Evolutionary conservation across 2,888 invertebrate genomes (phyloP), one percentile per base, ranked within the genome.

Genomic region (Congeria kusceri): DNA sequence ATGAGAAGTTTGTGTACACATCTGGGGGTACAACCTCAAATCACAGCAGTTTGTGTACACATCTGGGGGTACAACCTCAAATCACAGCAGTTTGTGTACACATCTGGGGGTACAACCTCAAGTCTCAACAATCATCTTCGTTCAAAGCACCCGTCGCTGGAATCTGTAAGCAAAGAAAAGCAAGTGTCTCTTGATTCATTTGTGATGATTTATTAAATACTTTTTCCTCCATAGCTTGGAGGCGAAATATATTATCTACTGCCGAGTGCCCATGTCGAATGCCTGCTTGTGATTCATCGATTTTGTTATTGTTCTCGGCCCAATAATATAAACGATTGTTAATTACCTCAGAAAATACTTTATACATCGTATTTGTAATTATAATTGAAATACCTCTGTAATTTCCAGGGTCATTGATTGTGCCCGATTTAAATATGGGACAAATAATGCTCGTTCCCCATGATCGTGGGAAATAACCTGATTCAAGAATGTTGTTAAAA

Each of bases 301-400:
- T 66, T 9, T 69, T 59, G 46, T 75, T 65, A 65, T 68, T 59
- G 15, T 58, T 28, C 44, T 77, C 57, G 25, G 53, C 59, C 65
- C 68, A 81, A 28, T 57, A 15, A 57, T 66, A 44, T 13, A 81
- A 32, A 25, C 82, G 18, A 3, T 63, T 65, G 62, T 82, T 78
- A 44, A 82, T 11, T 29, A 78, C 49, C n/a, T 49, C 15, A 25
- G 78, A 75, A 75, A 82, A 82, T 23, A 78, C 58, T 32, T 75
- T 82, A n/a, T 67, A 62, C 59, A 82, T 44, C 47, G 63, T 64
- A 58, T 75, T 78, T 28, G 70, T n/a, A n/a, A n/a, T n/a, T n/a
- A n/a, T 27, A 25, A 78, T 44, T 49, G 78, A 66, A 23, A 82
- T 75, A n/a, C 77, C 82, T 57, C 82, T 29, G 57, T 68, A 78